Evolutionary conservation across 2,797 vertebrate genomes (phyloP), one percentile per base, ranked within the genome.

Genomic region (Microchirus variegatus): DNA sequence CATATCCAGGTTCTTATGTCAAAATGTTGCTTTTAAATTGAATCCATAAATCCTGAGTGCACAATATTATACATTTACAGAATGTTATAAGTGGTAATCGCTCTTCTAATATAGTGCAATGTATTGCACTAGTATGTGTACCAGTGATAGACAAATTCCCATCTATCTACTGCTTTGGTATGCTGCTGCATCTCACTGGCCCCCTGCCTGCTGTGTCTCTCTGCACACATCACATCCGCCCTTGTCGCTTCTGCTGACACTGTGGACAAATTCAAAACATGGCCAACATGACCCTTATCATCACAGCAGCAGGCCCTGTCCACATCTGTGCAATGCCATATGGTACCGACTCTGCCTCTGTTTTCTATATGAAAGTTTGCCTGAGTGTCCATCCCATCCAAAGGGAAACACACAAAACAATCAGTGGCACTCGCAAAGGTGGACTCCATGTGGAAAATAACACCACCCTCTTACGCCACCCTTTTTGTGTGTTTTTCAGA

Each of bases 281-380:
- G 52, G 55, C 59, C 49, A 41, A 13, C 47, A n/a, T 53, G 69
- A 78, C 75, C 82, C 56, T 70, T 54, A 74, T 78, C 77, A 69
- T 48, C 64, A 72, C 22, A 57, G 42, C 73, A 72, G 51, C 75
- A 75, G 65, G 59, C 14, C 22, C 31, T 46, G 40, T 66, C 53
- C 65, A 70, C 58, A 53, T 63, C 45, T 58, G 58, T 72, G 63
- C 10, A 16, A 11, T 58, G 54, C 16, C 41, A 51, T 36, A 54
- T 26, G 44, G 55, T 59, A 43, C 19, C 11, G 58, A 17, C 14
- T 5, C 40, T 16, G 41, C 31, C 31, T 46, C 46, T 42, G 13
- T 41, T 48, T 53, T 53, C 18, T 16, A n/a, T 31, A 37, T 42
- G 48, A 16, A 67, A 46, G 38, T 62, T 62, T 53, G 37, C 52